Base-by-base conservation (phyloP, 2,797 vertebrate species). In the Ptychadena robeensis region DNA sequence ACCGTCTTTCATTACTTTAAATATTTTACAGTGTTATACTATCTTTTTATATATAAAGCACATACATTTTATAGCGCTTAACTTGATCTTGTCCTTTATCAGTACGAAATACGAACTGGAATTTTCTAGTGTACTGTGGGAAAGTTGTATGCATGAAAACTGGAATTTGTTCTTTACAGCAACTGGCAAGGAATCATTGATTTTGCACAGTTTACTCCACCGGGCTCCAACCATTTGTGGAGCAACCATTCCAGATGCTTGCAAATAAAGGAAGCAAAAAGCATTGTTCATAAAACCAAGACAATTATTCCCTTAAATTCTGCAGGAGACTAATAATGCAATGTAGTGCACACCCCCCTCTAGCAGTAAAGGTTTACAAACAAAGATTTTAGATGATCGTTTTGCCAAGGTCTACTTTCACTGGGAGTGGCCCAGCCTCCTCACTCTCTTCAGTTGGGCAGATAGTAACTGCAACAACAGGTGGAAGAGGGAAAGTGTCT, bases 321-420 rank as follows among this genome's bases (percentile, higher is more conserved):
- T 80, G 53, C 37, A 80, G 79, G 67, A 30, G 57, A 63, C 2
- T 61, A n/a, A 31, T 53, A 71, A 73, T 59, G 63, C 38, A 73
- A 74, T 63, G 77, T 74, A 76, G 32, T 84, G 31, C 53, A 74
- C 22, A 69, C 59, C 40, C 59, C 22, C 77, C 64, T 70, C 18
- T 75, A 85, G 76, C 65, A 75, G 37, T 80, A 80, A 57, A 70
- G 82, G 70, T 79, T 40, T 57, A 48, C 28, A 79, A 34, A 53
- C 66, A 76, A 48, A 65, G n/a, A 0, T 15, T 86, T 91, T 96
- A 99, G 91, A 99, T 92, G 22, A 92, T 88, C 18, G 96, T 97
- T 90, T 96, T 96, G 91, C 94, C 94, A 89, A 99, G 92, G 89
- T 97, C 95, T n/a, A 98, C 94, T 90, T 97, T 98, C 88, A 98